Conservation (phyloP, 2,888 invertebrate species). For the Apantesis nais region DNA sequence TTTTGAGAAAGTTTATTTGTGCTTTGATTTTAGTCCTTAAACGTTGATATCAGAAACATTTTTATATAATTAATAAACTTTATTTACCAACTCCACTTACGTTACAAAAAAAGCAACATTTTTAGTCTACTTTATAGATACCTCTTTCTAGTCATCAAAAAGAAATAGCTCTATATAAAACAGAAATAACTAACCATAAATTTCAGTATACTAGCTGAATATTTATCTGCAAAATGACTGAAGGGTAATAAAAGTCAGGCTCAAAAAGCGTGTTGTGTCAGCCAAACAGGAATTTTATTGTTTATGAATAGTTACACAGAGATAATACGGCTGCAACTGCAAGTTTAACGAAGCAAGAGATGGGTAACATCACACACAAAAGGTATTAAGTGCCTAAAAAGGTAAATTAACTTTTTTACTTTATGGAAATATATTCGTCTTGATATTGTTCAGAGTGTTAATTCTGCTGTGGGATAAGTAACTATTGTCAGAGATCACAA, state of each 20-base stretch:
- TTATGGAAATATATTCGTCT: not conserved
- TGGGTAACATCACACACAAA: conserved; percentile 2
- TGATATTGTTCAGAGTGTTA: no score
- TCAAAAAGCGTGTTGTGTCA: conserved; percentile 3
- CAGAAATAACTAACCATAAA: not conserved
- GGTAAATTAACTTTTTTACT: not conserved
- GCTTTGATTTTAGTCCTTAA: no score
- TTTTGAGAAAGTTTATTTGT: not conserved
- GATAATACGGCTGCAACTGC: conserved; percentile 13
- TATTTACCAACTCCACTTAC: not conserved
- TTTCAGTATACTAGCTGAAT: not conserved
- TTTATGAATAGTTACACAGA: conserved; percentile 8
- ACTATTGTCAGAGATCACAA: not conserved
- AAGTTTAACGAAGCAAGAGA: conserved; percentile 27
- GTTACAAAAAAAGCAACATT: not conserved
- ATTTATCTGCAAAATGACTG: conserved; percentile 7
- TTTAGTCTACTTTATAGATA: not conserved
- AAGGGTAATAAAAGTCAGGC: conserved; percentile 5
- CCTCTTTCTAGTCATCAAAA: not conserved
- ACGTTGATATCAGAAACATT: no score
- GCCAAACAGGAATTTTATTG: not conserved
- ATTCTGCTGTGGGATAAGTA: no score
- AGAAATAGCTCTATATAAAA: not conserved
- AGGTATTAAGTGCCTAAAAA: not conserved
- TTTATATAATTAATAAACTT: no score